phyloP scores from a whole-genome alignment of 2,113 vertebrate genomes.

The Seriola aureovittata region DNA sequence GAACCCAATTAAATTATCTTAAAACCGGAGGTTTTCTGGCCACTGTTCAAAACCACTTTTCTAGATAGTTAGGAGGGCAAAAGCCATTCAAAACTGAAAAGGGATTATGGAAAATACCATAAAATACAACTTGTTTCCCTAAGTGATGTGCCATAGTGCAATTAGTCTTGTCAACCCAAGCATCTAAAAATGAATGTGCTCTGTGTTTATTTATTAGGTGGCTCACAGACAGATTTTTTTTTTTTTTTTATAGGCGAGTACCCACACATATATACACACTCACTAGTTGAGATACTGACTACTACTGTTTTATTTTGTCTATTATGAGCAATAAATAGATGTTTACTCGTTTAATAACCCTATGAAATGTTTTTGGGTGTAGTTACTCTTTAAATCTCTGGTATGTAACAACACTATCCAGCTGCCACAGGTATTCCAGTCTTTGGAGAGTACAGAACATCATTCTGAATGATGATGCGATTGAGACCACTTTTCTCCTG shows the following conservation, averaged over 20 bases:
- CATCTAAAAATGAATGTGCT: not conserved
- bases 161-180: not conserved
- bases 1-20: not conserved
- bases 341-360: not conserved
- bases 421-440: not conserved
- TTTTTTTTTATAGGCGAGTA: not conserved
- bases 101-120: not conserved
- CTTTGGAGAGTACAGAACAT: not conserved
- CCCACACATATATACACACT: not conserved
- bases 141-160: not conserved
- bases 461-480: constrained; percentile 13
- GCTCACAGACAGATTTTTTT: not conserved
- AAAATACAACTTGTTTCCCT: not conserved
- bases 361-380: not conserved
- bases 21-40: not conserved
- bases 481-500: constrained; percentile 1
- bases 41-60: not conserved
- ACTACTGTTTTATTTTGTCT: not conserved
- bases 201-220: not conserved
- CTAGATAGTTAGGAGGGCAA: not conserved
- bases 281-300: not conserved
- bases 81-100: not conserved
- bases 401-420: not conserved
- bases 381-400: not conserved
- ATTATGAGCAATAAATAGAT: not conserved